phyloP scores from a whole-genome alignment of 35 echinoderm and acorn worm species.

The Apostichopus californicus region DNA sequence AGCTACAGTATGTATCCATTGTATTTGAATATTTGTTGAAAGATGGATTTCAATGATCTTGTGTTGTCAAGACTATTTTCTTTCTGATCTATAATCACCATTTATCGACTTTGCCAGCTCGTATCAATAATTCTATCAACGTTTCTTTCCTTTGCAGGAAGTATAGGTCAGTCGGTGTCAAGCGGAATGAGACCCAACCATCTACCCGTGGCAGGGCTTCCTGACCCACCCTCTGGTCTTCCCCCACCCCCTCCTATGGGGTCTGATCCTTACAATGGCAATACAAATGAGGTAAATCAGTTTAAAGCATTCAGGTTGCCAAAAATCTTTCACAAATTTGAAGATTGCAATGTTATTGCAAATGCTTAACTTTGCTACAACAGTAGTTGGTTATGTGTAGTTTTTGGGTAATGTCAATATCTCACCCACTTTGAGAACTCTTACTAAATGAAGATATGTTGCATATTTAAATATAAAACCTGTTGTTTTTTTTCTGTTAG shows the following conservation, averaged over 20 bases:
- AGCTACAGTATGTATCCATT: background rate
- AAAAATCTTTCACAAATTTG: no score
- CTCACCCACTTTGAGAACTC: no score
- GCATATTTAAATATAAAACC: no score
- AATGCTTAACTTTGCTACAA: no score
- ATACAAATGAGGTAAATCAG: background rate
- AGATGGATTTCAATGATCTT: background rate
- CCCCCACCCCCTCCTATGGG: constrained; percentile 47
- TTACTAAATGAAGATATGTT: no score
- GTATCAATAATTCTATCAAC: background rate
- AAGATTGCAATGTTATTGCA: no score
- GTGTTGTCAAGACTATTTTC: background rate
- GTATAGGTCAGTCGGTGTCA: constrained; percentile 56
- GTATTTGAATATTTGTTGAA: background rate
- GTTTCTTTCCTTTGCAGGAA: constrained; percentile 49
- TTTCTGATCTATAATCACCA: background rate
- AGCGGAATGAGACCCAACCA: constrained; percentile 59
- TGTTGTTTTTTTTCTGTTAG: no score
- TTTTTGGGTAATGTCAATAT: no score
- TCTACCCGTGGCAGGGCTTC: constrained; percentile 42
- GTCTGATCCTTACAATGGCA: constrained; percentile 31
- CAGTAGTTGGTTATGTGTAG: no score
- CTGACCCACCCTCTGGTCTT: constrained; percentile 51
- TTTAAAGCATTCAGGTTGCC: no score
- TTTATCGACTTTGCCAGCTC: background rate